phyloP scores from a whole-genome alignment of 2,888 invertebrate species.

The Erebia ligea region DNA sequence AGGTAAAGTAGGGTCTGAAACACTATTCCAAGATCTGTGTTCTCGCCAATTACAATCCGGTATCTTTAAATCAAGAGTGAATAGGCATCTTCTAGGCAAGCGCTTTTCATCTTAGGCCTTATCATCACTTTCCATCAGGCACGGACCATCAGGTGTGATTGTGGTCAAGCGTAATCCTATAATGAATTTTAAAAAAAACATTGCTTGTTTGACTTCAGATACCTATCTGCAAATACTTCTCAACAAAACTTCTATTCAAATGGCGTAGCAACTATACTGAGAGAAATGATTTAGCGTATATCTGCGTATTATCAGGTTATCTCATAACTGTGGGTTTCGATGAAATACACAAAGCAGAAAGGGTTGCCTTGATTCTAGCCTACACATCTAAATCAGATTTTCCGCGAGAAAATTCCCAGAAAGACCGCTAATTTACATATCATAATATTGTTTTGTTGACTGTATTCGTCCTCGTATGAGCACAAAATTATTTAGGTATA shows the following conservation, averaged over 20 bases:
- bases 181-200: no score
- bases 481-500: background rate
- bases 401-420: slow-evolving; percentile 1
- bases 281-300: background rate
- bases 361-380: background rate
- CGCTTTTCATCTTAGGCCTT: no score
- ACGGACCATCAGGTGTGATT: no score
- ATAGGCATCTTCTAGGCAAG: no score
- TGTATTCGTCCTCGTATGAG: background rate
- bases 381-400: slow-evolving; percentile 1
- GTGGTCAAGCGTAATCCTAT: no score
- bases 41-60: no score
- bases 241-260: background rate
- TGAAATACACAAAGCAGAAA: background rate
- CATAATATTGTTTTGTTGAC: slow-evolving; percentile 10
- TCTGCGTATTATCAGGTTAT: background rate
- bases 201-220: no score
- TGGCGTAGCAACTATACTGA: background rate
- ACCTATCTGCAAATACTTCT: no score
- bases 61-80: no score
- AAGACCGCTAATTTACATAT: slow-evolving; percentile 14
- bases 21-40: no score
- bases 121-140: no score
- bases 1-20: no score
- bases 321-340: background rate